Evolutionary conservation across 2,888 invertebrate species (phyloP).

Genomic region (Toxonevra muliebris): DNA sequence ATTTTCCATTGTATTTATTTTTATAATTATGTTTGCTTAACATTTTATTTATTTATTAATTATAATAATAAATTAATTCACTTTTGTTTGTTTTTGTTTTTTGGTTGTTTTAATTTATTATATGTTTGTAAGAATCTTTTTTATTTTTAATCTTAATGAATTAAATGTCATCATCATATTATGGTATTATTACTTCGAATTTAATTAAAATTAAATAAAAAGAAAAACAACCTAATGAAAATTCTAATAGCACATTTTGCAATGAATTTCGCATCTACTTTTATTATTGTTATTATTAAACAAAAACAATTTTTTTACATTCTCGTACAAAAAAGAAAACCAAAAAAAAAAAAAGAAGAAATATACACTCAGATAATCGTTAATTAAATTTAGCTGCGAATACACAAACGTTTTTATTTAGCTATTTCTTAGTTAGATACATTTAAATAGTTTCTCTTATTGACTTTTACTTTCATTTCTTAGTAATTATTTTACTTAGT

Average conservation of each 20-base stretch:
- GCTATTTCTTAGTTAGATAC: not conserved
- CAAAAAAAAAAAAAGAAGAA: not conserved
- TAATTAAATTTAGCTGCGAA: not conserved
- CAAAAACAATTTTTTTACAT: no score
- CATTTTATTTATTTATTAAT: conserved; percentile 25
- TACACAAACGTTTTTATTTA: not conserved
- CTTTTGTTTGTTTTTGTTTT: not conserved
- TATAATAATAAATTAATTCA: not conserved
- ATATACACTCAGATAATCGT: not conserved
- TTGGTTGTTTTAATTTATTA: not conserved
- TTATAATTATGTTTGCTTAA: conserved; percentile 16
- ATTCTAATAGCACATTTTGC: no score
- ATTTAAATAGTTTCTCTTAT: not conserved
- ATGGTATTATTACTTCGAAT: no score
- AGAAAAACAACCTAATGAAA: no score
- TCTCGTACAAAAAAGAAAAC: no score
- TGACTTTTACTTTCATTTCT: not conserved
- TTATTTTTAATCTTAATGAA: conserved; percentile 2
- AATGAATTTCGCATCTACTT: no score
- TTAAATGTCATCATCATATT: no score
- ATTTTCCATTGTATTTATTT: conserved; percentile 17
- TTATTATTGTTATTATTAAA: no score
- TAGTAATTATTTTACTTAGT: conserved; percentile 20
- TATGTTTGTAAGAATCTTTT: not conserved
- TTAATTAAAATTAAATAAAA: no score